Evolutionary conservation across 1,140 invertebrate genomes (phyloP).

Genomic region (Lasioglossum albipes): DNA sequence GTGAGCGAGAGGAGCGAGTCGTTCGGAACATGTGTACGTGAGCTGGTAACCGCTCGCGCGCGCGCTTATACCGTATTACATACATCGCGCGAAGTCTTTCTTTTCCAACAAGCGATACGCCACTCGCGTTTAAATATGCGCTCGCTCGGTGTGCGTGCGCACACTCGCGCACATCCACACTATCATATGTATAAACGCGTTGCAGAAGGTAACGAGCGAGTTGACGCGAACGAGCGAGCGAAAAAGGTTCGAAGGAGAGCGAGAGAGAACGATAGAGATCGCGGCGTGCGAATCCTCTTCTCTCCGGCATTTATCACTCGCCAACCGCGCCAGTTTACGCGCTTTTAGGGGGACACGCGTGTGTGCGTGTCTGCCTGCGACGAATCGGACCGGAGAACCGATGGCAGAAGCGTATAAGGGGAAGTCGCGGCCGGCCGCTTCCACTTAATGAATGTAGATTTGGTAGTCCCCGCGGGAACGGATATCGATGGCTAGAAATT

Average conservation of each 20-base stretch:
- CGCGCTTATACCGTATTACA: no score
- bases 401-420: not conserved
- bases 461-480: constrained; percentile 41
- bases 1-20: not conserved
- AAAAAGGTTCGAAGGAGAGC: not conserved
- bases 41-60: not conserved
- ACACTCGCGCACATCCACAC: no score
- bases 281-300: constrained; percentile 53
- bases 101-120: constrained; percentile 28
- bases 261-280: constrained; percentile 1
- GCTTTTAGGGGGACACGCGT: constrained; percentile 47
- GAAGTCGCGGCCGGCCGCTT: constrained; percentile 42
- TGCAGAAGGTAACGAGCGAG: constrained; percentile 54
- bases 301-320: constrained; percentile 58
- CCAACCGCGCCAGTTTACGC: constrained; percentile 62
- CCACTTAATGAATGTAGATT: constrained; percentile 60
- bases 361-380: constrained; percentile 17
- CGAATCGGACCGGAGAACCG: constrained; percentile 17
- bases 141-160: not conserved
- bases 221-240: constrained; percentile 37
- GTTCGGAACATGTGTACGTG: not conserved
- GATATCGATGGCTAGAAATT: constrained; percentile 62
- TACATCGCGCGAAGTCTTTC: constrained; percentile 1
- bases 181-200: constrained; percentile 23
- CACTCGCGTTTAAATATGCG: not conserved